phyloP scores from a whole-genome alignment of 1,140 invertebrate species.

The Trachymyrmex septentrionalis region DNA sequence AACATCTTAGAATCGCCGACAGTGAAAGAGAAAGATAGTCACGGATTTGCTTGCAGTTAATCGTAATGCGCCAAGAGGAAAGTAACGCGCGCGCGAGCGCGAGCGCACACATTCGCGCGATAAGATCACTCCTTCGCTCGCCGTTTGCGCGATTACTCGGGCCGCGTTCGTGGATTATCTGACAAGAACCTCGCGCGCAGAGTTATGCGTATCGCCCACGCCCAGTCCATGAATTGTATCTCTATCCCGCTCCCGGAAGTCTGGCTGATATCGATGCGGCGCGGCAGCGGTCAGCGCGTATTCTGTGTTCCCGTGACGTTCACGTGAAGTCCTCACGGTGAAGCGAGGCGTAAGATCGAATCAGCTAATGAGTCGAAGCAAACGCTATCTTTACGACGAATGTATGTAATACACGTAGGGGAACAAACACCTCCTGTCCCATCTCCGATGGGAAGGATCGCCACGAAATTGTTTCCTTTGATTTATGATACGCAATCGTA shows the following conservation, averaged over 20 bases:
- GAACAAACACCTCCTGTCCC: background rate
- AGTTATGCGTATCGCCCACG: conserved; percentile 68
- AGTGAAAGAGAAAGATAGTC: conserved; percentile 9
- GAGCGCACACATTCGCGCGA: conserved; percentile 20
- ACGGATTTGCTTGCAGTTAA: conserved; percentile 49
- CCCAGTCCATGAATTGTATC: conserved; percentile 70
- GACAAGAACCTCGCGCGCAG: conserved; percentile 56
- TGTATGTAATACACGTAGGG: background rate
- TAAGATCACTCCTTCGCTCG: conserved; percentile 61
- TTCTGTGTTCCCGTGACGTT: conserved; percentile 44
- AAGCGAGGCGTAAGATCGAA: conserved; percentile 5
- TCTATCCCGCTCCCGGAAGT: conserved; percentile 68
- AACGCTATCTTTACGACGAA: conserved; percentile 46
- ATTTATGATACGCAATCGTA: conserved; percentile 24
- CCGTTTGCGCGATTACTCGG: conserved; percentile 63
- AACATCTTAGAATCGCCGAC: conserved; percentile 1
- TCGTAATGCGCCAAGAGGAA: conserved; percentile 63
- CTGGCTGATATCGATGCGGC: conserved; percentile 64
- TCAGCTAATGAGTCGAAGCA: conserved; percentile 52
- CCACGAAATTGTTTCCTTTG: conserved; percentile 42
- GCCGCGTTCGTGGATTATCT: conserved; percentile 61
- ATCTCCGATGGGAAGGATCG: conserved; percentile 10
- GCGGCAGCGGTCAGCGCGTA: conserved; percentile 37
- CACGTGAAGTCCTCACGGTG: conserved; percentile 36
- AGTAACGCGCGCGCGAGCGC: conserved; percentile 4